These are phyloP conservation scores for Cerastis rubricosa DNA, from an alignment of 2,888 invertebrate species.

Conservation along the genomic window DNA sequence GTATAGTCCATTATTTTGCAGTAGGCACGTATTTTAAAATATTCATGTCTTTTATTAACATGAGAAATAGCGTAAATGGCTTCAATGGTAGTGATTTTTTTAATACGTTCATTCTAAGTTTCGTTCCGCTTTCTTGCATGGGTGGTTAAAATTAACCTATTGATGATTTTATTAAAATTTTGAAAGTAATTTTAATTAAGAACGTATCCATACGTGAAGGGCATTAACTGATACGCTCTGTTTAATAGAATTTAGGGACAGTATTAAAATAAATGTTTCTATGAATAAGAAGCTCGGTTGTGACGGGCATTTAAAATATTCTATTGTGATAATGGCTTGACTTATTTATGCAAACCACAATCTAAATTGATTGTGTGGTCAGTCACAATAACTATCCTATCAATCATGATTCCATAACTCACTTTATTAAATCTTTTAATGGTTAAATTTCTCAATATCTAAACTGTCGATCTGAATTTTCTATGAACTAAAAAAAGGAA, in stretches of 20 bases:
- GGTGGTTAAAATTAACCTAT: conserved; percentile 1
- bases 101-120: conserved; percentile 4
- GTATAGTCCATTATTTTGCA: conserved; percentile 31
- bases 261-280: conserved; percentile 1
- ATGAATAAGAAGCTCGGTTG: not conserved
- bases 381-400: not conserved
- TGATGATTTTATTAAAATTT: not conserved
- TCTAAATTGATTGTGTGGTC: conserved; percentile 14
- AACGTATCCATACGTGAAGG: not conserved
- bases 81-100: conserved; percentile 22
- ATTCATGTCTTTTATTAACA: conserved; percentile 50
- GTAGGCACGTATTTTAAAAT: conserved; percentile 35
- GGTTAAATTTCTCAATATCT: not conserved
- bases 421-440: not conserved
- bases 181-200: not conserved
- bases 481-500: not conserved
- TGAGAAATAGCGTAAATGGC: conserved; percentile 21
- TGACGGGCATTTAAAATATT: not conserved
- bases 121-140: conserved; percentile 42
- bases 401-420: not conserved
- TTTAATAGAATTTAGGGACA: not conserved
- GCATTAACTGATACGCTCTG: conserved; percentile 1
- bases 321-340: not conserved
- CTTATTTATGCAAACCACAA: conserved; percentile 6
- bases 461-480: not conserved